These are phyloP conservation scores for Oreochromis mossambicus DNA, from an alignment of 2,797 vertebrate genomes.

Conservation along the genomic window DNA sequence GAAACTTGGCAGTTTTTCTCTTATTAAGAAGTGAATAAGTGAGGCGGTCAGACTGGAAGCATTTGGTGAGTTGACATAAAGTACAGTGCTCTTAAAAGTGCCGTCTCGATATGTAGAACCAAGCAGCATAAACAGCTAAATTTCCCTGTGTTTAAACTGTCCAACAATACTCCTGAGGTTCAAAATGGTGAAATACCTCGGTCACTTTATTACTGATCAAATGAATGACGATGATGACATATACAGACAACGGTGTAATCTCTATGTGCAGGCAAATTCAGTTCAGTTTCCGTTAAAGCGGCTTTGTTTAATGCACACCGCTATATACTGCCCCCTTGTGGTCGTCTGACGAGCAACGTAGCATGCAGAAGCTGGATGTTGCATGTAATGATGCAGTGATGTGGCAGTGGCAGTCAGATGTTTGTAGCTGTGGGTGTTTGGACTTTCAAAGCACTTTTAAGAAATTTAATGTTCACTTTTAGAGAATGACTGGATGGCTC, in stretches of 20 bases:
- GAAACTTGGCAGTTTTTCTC: neutral
- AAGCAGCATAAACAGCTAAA: accelerated
- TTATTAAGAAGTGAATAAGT: neutral
- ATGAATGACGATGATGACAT: accelerated
- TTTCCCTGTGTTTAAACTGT: neutral
- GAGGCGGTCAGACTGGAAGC: neutral
- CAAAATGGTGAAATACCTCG: accelerated
- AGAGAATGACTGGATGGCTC: neutral
- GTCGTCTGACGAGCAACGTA: neutral
- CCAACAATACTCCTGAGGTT: neutral
- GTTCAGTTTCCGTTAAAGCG: neutral
- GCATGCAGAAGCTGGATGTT: neutral
- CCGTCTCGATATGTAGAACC: neutral
- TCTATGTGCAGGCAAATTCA: neutral
- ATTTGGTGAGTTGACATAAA: neutral
- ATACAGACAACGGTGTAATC: accelerated
- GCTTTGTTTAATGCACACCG: neutral
- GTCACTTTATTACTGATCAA: neutral
- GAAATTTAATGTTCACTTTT: neutral
- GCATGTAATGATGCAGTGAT: accelerated
- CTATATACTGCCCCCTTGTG: neutral
- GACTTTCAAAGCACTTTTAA: neutral
- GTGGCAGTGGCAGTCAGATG: neutral
- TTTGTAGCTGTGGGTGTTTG: neutral
- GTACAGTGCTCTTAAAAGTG: neutral